Conservation (phyloP, 2,113 vertebrate species). For the Verasper variegatus region DNA sequence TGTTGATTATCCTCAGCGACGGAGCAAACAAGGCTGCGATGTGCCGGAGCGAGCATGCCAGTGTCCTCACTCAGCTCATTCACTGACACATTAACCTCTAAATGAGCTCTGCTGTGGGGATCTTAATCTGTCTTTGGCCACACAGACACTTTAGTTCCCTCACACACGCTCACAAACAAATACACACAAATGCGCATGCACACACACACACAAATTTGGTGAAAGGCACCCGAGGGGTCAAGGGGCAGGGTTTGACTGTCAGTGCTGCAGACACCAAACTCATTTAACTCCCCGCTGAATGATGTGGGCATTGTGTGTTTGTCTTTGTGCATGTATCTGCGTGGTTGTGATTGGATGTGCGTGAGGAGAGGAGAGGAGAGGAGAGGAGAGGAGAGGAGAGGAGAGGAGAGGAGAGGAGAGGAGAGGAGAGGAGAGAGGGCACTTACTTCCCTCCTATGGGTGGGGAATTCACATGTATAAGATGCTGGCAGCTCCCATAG, state of each 20-base stretch:
- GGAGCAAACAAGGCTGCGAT: background rate
- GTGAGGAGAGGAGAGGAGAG: conserved; percentile 12
- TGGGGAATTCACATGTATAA: conserved; percentile 72
- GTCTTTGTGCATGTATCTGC: conserved; percentile 27
- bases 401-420: conserved; percentile 16
- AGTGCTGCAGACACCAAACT: conserved; percentile 72
- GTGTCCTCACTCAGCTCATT: conserved; percentile 66
- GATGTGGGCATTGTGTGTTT: conserved; percentile 58
- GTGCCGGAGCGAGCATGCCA: background rate
- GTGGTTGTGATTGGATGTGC: conserved; percentile 1
- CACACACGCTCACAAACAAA: conserved; percentile 54
- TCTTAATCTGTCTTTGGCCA: conserved; percentile 69
- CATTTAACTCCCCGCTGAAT: conserved; percentile 69
- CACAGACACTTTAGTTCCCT: conserved; percentile 70
- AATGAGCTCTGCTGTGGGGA: conserved; percentile 68
- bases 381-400: no score
- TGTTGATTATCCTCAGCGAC: background rate
- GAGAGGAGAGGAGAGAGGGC: conserved; percentile 27
- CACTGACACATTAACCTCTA: conserved; percentile 81
- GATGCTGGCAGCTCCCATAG: conserved; percentile 75
- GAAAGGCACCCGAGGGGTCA: conserved; percentile 66
- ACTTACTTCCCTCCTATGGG: conserved; percentile 45
- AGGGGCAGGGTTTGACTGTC: conserved; percentile 72
- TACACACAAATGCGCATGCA: conserved; percentile 28
- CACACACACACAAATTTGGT: conserved; percentile 43